Percentiles rank a stretch among this genome's conserved stretches.
Conservation (phyloP, 1,140 invertebrate species). For the Drosophila serrata region DNA sequence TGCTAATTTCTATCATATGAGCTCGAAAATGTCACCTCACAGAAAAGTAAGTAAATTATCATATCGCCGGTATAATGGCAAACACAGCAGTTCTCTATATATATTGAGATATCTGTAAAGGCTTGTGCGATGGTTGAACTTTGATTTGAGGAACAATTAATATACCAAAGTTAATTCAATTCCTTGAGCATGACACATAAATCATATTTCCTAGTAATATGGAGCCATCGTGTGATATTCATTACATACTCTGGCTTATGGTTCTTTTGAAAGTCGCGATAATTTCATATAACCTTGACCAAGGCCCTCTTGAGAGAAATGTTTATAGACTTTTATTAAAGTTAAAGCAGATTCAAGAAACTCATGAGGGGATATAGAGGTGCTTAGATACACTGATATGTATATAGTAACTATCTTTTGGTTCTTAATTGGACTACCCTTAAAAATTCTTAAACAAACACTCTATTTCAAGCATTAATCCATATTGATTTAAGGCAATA, state of each 20-base stretch:
- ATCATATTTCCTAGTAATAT: background rate
- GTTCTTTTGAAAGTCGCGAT: background rate
- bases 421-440: background rate
- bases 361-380: background rate
- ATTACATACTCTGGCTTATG: background rate
- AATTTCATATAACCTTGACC: background rate
- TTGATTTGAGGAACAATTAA: constrained; percentile 2
- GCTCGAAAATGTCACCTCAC: constrained; percentile 30
- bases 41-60: constrained; percentile 49
- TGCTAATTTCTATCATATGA: constrained; percentile 56
- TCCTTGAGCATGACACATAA: background rate
- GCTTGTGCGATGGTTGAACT: background rate
- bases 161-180: constrained; percentile 22
- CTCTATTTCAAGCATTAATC: background rate
- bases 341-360: background rate
- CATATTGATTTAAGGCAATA: background rate
- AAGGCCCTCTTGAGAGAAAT: background rate
- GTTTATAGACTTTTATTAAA: background rate
- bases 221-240: background rate
- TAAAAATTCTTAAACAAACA: background rate
- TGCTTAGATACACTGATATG: background rate
- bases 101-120: background rate
- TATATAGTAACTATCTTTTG: background rate
- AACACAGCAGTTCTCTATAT: background rate
- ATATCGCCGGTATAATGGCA: background rate